Evolutionary conservation across 1,140 invertebrate species (phyloP).

Genomic region (Diabrotica undecimpunctata): DNA sequence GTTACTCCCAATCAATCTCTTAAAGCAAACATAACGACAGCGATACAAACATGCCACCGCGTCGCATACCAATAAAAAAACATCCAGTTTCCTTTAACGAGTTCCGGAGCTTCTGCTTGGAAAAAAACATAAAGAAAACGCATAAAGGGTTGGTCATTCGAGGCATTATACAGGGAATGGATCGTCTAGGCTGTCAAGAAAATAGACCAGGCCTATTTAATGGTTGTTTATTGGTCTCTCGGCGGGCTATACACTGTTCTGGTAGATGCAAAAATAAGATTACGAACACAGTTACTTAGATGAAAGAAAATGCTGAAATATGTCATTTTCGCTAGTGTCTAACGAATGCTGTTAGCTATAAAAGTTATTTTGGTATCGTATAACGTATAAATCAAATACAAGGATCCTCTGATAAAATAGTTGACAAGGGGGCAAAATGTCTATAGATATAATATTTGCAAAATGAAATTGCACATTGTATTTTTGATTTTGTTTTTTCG

Average conservation of each 20-base stretch:
- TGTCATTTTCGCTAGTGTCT: no score
- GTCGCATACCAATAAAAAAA: neutral
- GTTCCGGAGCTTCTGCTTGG: neutral
- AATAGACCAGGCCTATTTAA: neutral
- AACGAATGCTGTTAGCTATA: no score
- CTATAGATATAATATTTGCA: no score
- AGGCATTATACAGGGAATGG: neutral
- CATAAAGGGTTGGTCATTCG: neutral
- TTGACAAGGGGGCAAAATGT: no score
- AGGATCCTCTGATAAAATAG: no score
- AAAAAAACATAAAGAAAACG: neutral
- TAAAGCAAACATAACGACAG: neutral
- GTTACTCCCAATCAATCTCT: no score
- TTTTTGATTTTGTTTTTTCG: no score
- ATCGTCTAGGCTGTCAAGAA: neutral
- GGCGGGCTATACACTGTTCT: neutral
- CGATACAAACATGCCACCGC: neutral
- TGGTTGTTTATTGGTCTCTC: neutral
- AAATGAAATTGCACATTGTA: no score
- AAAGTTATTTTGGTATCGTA: no score
- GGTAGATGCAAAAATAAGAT: slow-evolving; percentile 2
- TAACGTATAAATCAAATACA: no score
- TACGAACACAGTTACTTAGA: neutral
- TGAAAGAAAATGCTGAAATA: no score
- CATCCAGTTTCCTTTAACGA: neutral